Base-by-base conservation (phyloP, 2,113 vertebrate species). In the Catharus minimus region DNA sequence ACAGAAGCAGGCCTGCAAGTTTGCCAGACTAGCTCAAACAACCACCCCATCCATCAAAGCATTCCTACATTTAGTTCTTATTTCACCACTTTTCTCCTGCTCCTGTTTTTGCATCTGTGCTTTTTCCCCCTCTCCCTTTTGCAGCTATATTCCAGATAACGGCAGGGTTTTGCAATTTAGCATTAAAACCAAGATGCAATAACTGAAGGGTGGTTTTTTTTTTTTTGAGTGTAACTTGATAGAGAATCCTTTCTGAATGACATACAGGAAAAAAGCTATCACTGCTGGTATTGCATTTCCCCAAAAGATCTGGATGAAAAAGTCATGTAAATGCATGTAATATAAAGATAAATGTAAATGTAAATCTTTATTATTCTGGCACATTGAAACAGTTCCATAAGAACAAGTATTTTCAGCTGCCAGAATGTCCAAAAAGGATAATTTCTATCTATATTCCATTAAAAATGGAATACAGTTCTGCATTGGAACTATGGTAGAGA, bases 171-270 rank as follows among this genome's bases (percentile, higher is more conserved):
- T 62, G 14, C 47, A 65, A 50, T 79, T 82, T 50, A 57, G 55
- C 17, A 14, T 50, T 76, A 58, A 79, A 85, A 75, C 24, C 58
- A 88, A 80, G 33, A 66, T 7, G 11, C 41, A 90, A 46, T 32
- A 71, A 65, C 53, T 4, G 6, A 81, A 65, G 30, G 9, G 9
- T 0, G 0, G 0, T 11, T 66, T 65, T 68, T 26, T 26, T 49
- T 26, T 22, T 46, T 55, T 58, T 2, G 6, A 4, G 20, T 28
- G 17, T 19, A 69, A 50, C 11, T 36, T 78, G 49, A 83, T 26
- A 72, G 50, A 67, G 71, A 72, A 78, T 46, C 7, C 53, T 75
- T 77, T 46, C 38, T 65, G 23, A 90, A 52, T 41, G 33, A 61
- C 24, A 72, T 9, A 64, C 13, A 27, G 23, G 13, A 72, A 28